These are phyloP conservation scores for Araneus ventricosus DNA, from an alignment of 1,140 invertebrate species.

Conservation along the genomic window DNA sequence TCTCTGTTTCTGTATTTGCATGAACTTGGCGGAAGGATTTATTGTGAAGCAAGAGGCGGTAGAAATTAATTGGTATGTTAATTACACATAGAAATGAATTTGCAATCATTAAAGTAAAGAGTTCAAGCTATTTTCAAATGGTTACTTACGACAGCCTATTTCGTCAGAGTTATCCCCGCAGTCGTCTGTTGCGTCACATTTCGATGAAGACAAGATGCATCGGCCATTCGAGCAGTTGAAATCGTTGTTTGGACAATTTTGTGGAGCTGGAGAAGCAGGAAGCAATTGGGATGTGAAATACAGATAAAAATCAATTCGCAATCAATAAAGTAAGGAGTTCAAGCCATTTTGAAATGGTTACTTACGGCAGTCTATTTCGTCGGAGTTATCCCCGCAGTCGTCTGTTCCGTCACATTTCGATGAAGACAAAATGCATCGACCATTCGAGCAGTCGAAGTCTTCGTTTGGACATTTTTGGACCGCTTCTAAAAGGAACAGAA, in stretches of 20 bases:
- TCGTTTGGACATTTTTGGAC: constrained; percentile 64
- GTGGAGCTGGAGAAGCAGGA: constrained; percentile 63
- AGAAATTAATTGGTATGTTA: too few species aligned
- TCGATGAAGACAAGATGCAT: constrained; percentile 71
- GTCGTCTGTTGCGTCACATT: constrained; percentile 76
- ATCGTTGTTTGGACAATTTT: constrained; percentile 53
- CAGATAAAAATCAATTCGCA: neutral
- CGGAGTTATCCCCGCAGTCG: constrained; percentile 69
- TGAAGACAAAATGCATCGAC: constrained; percentile 64
- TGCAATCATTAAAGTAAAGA: neutral
- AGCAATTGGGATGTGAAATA: neutral
- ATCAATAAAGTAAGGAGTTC: neutral
- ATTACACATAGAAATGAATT: neutral
- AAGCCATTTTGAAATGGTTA: neutral
- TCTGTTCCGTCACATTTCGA: constrained; percentile 76
- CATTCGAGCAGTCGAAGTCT: constrained; percentile 72
- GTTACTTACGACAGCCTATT: constrained; percentile 82
- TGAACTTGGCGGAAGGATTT: too few species aligned
- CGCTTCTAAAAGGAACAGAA: neutral
- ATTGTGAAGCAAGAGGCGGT: too few species aligned
- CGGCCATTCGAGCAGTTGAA: constrained; percentile 54
- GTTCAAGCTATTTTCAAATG: neutral
- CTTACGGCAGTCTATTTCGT: constrained; percentile 82
- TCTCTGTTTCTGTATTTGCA: too few species aligned
- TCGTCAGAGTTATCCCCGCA: constrained; percentile 57